Evolutionary conservation across 2,888 invertebrate species (phyloP).

Genomic region (Aphodius sticticus): DNA sequence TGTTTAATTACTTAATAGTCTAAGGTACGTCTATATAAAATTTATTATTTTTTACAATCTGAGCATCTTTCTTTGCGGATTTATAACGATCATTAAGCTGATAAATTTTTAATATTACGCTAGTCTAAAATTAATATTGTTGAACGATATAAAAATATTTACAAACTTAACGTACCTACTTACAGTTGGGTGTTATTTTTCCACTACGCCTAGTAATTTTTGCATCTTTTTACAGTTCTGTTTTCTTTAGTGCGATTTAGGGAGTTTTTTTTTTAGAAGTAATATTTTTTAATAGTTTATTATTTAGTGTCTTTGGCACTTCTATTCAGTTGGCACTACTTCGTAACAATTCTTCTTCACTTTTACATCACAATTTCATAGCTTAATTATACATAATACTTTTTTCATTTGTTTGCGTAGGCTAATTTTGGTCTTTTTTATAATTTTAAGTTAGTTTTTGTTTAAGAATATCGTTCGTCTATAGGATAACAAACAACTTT

Average conservation of each 20-base stretch:
- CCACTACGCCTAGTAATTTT: not conserved
- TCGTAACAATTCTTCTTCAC: not conserved
- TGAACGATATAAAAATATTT: conserved; percentile 4
- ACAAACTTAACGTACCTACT: not conserved
- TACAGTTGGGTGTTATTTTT: not conserved
- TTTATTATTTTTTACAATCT: not conserved
- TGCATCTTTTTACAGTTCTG: not conserved
- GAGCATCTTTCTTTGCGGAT: not conserved
- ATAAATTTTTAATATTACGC: not conserved
- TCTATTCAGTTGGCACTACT: not conserved
- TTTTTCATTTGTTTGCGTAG: not conserved
- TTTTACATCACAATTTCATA: not conserved
- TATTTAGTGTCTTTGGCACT: not conserved
- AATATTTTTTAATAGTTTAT: not conserved
- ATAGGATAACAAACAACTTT: not conserved
- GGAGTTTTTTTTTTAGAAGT: not conserved
- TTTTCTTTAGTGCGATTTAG: not conserved
- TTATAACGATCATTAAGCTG: not conserved
- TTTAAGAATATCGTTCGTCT: not conserved
- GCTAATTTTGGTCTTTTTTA: not conserved
- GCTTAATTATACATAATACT: not conserved
- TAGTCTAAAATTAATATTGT: not conserved
- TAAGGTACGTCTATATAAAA: not conserved
- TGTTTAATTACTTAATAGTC: not conserved
- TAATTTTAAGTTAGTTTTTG: not conserved